Evolutionary conservation across 2,113 vertebrate genomes (phyloP), one percentile per base, ranked within the genome.

Genomic region (Ptychochromis oligacanthus): DNA sequence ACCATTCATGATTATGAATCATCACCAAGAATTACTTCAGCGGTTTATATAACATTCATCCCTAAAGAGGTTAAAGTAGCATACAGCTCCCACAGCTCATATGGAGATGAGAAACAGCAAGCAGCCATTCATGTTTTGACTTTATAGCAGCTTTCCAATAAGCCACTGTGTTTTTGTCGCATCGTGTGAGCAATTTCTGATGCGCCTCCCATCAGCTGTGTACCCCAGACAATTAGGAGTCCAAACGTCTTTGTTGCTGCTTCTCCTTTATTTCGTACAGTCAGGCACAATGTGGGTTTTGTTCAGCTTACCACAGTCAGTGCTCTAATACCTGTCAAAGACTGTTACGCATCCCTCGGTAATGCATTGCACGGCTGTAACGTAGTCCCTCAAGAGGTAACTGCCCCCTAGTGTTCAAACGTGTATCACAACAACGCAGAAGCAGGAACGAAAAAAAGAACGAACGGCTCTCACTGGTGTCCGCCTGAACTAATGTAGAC

Each of bases 51-150:
- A 89, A 81, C 15, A 2, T 31, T 67, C 28, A 59, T 76, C 38
- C 49, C 70, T 65, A 82, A 74, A 26, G 20, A 65, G 65, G 49
- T 43, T 80, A 81, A 86, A 75, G 80, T 84, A 64, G 82, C 61
- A 2, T 7, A 2, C 38, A 15, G 49, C 55, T 84, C 18, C 28
- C 43, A 18, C 52, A 22, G 43, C 64, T 46, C 55, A 24, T 31
- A 43, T 8, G 46, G 20, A 38, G 55, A 80, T 7, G 75, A 81
- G 20, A 56, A 49, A 62, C 1, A 2, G 5, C 5, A 9, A n/a
- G 49, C n/a, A 14, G n/a, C 46, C 59, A 15, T 12, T 67, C 24
- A 26, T 28, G 18, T 65, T 72, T 52, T 72, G 34, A 81, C 36
- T 17, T 52, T n/a, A 52, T 52, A 72, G 52, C 67, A 34, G 26